Evolutionary conservation across 92 coral and sea anemone genomes (phyloP), one percentile per base, ranked within the genome.

Genomic region (Phenganax marumi): DNA sequence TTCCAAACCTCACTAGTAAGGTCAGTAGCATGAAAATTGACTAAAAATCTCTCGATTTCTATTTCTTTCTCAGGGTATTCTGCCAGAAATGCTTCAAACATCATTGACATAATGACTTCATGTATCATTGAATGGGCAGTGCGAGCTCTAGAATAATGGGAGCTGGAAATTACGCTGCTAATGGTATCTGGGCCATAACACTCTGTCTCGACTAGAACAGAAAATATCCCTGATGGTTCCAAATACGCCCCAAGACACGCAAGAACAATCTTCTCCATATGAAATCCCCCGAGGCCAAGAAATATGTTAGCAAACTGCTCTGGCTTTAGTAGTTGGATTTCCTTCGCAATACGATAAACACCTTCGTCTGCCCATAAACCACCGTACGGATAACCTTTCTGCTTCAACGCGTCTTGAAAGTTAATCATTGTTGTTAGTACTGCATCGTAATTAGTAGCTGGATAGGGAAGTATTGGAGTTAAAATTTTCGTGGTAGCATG

Each of bases 281-380:
- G 68, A 19, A 62, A 62, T n/a, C 68, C 68, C 6, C 33, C 68
- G 2, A 62, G 33, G 6, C 68, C 68, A 62, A 62, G 68, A 62
- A 62, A 18, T 62, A 62, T 62, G 33, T 62, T 18, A 7, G 33
- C 33, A 62, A 62, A 62, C 33, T n/a, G 8, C 8, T 62, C 43
- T n/a, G 68, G 68, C 13, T 62, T 18, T 23, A 62, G 33, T 3
- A 62, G 68, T 19, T 62, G 68, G n/a, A 62, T 62, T 23, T 62
- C 68, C 13, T 62, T 62, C 13, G 68, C 68, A 62, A 62, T 62
- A 39, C 68, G 26, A n/a, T 62, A 62, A n/a, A 62, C 68, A 8
- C 68, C 68, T 62, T 62, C 33, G 33, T 62, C 68, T 7, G 68
- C 68, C 68, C 68, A 62, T 6, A 62, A 19, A 7, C 68, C 68